Conservation (phyloP, 2,113 vertebrate genomes). For the Ornithorhynchus anatinus region DNA sequence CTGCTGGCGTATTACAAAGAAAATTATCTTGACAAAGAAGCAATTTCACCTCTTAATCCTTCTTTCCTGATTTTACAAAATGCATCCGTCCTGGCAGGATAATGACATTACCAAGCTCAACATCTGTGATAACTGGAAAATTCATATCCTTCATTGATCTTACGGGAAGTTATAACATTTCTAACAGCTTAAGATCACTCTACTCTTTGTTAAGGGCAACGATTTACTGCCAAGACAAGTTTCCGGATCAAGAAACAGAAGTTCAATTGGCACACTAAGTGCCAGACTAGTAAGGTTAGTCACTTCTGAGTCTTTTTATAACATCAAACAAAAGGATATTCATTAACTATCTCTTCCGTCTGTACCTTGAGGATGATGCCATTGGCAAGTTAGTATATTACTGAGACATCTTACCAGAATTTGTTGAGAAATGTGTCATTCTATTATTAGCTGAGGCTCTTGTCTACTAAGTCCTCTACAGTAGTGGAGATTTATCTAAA, state of each 20-base stretch:
- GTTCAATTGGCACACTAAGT: background rate
- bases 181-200: background rate
- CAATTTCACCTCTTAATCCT: slow-evolving; percentile 9
- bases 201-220: background rate
- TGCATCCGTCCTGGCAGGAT: background rate
- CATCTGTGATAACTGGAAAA: slow-evolving; percentile 24
- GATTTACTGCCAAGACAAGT: background rate
- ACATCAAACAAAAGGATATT: background rate
- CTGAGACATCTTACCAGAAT: too few species aligned
- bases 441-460: background rate
- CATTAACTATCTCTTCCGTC: background rate
- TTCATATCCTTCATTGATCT: background rate
- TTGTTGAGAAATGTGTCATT: background rate
- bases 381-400: too few species aligned
- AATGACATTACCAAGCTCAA: slow-evolving; percentile 1
- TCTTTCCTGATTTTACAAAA: background rate
- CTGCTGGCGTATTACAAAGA: background rate
- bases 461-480: background rate
- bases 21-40: slow-evolving; percentile 12
- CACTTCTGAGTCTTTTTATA: background rate
- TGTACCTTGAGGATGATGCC: background rate
- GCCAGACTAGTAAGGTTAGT: background rate
- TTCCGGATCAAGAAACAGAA: slow-evolving; percentile 18
- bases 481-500: background rate
- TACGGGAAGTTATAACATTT: background rate